Base-by-base conservation (phyloP, 2,797 vertebrate species). In the Diglossa cyanea region DNA sequence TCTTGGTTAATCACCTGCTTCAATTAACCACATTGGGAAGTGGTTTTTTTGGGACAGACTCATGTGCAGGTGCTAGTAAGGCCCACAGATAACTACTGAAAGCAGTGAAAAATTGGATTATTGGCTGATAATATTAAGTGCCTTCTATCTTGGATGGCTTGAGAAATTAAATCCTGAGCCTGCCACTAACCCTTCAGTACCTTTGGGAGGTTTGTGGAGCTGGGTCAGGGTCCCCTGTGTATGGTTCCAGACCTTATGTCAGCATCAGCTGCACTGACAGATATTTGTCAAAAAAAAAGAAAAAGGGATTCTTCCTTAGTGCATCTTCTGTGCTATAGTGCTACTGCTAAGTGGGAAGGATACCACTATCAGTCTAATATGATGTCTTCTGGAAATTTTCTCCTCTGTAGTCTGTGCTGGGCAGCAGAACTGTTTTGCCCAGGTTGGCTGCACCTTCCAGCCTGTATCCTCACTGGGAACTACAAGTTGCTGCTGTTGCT, bases 401-500 rank as follows among this genome's bases (percentile, higher is more conserved):
- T 87, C 79, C 62, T 83, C 15, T 77, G 6, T 39, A 94, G 92
- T 37, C 95, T 98, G 18, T 98, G 97, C 82, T 98, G 97, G 89
- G 93, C 92, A 33, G 85, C 98, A 57, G 91, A 98, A 9, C 92
- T 97, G 4, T 98, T 98, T 87, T 72, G 17, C 98, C 96, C 20
- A 95, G 80, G 31, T 45, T 97, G 79, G 97, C 98, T 63, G 67
- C 98, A 30, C 98, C 97, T 20, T 97, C 98, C 76, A 98, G 98
- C 42, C 58, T 98, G 94, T 98, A 98, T 95, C 98, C 98, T 70
- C 98, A 97, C 98, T 15, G 81, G 65, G 39, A 98, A 97, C 67
- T 98, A 97, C 72, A 97, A 98, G 85, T 15, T 40, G 15, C 39
- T 40, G 39, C 39, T 99, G 75, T 96, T 98, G 84, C 97, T 98